phyloP scores from a whole-genome alignment of 2,113 vertebrate genomes.

The Opisthocomus hoazin region DNA sequence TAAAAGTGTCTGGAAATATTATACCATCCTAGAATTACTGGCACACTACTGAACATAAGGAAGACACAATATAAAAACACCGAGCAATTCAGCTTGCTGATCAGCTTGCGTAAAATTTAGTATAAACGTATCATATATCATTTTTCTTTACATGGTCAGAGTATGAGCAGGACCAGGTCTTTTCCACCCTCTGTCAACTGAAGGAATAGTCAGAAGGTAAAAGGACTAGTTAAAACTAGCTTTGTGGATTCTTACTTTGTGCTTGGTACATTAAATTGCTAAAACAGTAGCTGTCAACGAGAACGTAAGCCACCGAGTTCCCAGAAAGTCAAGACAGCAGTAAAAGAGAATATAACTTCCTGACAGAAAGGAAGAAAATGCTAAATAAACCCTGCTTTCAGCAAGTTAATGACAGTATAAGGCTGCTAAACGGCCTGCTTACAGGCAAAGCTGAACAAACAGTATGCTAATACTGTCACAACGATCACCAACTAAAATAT shows the following conservation, averaged over 20 bases:
- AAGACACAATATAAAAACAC: not conserved
- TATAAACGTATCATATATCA: not conserved
- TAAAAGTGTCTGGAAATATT: not conserved
- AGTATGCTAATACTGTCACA: not conserved
- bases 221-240: not conserved
- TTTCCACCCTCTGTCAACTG: not conserved
- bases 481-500: not conserved
- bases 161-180: not conserved
- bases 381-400: not conserved
- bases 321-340: not conserved
- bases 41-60: not conserved
- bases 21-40: not conserved
- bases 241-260: not conserved
- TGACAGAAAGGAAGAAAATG: not conserved
- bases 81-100: not conserved
- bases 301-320: not conserved
- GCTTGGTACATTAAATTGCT: not conserved
- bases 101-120: not conserved
- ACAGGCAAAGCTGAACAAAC: not conserved
- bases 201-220: not conserved
- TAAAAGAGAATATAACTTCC: not conserved
- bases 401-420: not conserved
- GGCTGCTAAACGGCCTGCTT: not conserved
- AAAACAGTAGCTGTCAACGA: not conserved
- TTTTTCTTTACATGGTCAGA: not conserved